A percentile compares a stretch with the other conserved stretches of the same genome.
phyloP scores from a whole-genome alignment of 1,140 invertebrate genomes.

The Archivesica marissinica region DNA sequence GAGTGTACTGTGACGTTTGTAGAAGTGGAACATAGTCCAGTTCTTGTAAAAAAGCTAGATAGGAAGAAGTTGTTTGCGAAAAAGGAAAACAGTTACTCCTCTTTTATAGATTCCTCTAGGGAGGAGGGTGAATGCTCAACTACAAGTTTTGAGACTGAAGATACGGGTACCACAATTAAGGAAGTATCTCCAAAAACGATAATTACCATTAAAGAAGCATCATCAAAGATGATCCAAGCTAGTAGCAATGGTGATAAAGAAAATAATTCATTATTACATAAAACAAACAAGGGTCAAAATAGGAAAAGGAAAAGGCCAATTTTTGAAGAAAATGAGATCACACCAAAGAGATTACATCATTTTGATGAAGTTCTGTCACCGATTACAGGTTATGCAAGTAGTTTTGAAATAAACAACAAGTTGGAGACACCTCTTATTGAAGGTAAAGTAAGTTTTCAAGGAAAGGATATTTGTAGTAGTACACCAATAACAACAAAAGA shows the following conservation, averaged over 20 bases:
- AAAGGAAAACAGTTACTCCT: slow-evolving; percentile 5
- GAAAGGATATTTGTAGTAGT: not conserved
- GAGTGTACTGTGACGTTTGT: not conserved
- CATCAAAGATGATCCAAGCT: not conserved
- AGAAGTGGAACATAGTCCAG: not conserved
- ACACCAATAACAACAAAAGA: not conserved
- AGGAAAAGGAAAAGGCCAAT: not conserved
- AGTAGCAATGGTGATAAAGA: not conserved
- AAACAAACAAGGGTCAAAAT: not conserved
- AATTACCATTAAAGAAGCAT: not conserved
- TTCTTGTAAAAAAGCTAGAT: not conserved
- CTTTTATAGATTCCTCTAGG: slow-evolving; percentile 8
- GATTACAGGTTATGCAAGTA: not conserved
- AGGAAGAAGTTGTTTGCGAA: not conserved
- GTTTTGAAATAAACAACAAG: not conserved
- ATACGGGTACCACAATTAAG: not conserved
- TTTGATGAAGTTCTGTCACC: not conserved
- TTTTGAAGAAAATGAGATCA: slow-evolving; percentile 4
- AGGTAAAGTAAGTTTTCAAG: not conserved
- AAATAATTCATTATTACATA: not conserved
- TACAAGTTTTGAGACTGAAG: slow-evolving; percentile 1
- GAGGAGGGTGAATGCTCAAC: slow-evolving; percentile 24
- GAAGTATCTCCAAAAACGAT: not conserved
- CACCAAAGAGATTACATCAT: slow-evolving; percentile 13
- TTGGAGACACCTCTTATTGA: not conserved